phyloP scores from a whole-genome alignment of 2,113 vertebrate species.

The Piaya cayana region DNA sequence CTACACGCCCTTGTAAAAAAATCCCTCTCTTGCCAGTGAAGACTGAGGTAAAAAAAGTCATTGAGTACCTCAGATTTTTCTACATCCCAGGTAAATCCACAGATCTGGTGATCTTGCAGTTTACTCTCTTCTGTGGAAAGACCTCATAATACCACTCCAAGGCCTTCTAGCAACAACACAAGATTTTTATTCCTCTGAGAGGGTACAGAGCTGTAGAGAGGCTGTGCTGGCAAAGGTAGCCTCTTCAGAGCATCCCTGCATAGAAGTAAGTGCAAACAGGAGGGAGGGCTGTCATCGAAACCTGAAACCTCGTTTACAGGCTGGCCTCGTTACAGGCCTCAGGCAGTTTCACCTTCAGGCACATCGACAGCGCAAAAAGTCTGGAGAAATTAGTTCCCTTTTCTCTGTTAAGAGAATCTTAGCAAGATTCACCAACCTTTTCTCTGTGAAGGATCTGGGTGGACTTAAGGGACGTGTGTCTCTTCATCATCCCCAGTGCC shows the following conservation, averaged over 20 bases:
- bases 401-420: no score
- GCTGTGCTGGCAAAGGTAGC: not conserved
- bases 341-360: not conserved
- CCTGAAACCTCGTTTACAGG: not conserved
- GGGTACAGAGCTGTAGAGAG: not conserved
- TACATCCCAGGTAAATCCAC: not conserved
- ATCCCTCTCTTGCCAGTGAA: no score
- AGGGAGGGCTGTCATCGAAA: not conserved
- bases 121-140: not conserved
- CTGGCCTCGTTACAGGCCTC: not conserved
- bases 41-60: no score
- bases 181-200: not conserved
- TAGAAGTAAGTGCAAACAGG: not conserved
- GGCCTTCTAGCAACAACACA: not conserved
- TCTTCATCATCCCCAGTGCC: not conserved
- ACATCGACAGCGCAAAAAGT: not conserved
- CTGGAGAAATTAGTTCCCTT: not conserved
- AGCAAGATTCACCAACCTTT: no score
- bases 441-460: not conserved
- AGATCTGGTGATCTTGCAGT: not conserved
- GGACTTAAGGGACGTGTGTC: not conserved
- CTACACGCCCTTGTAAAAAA: no score
- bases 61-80: no score
- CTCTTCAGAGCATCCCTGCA: not conserved
- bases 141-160: not conserved